Evolutionary conservation across 2,797 vertebrate species (phyloP).

Genomic region (Melanotaenia boesemani): DNA sequence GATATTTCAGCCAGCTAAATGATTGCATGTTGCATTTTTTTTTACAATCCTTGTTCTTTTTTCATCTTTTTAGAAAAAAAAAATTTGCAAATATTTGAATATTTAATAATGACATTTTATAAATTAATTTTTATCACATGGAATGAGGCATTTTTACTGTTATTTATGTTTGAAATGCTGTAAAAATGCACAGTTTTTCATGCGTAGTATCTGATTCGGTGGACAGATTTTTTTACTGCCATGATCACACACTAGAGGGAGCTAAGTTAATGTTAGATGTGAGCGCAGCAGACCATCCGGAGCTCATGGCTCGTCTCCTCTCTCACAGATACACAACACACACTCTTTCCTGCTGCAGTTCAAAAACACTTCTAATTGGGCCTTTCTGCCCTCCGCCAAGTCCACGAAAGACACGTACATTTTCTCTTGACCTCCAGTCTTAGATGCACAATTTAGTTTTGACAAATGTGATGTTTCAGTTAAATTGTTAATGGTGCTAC

Average conservation of each 20-base stretch:
- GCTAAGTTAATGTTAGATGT: conserved; percentile 92
- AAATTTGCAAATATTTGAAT: background rate
- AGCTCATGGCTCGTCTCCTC: background rate
- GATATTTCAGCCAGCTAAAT: background rate
- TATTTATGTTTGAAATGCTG: background rate
- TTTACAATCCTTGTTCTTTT: background rate
- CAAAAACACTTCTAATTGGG: conserved; percentile 85
- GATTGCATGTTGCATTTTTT: background rate
- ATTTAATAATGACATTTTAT: background rate
- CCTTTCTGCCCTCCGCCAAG: conserved; percentile 66
- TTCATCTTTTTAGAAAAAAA: background rate
- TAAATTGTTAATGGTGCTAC: conserved; percentile 84
- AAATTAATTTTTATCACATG: background rate
- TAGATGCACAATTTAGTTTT: conserved; percentile 80
- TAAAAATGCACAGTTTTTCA: background rate
- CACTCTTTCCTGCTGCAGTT: conserved; percentile 77
- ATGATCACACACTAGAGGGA: conserved; percentile 91
- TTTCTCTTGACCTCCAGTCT: conserved; percentile 65
- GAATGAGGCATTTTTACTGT: background rate
- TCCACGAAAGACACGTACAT: conserved; percentile 54
- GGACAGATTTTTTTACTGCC: conserved; percentile 11
- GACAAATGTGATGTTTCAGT: conserved; percentile 85
- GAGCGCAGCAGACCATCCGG: conserved; percentile 16
- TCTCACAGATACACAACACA: background rate
- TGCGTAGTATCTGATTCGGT: background rate